A percentile compares a stretch with the other conserved stretches of the same genome.
Conservation (phyloP, 2,797 vertebrate species). For the Sus cebifrons region DNA sequence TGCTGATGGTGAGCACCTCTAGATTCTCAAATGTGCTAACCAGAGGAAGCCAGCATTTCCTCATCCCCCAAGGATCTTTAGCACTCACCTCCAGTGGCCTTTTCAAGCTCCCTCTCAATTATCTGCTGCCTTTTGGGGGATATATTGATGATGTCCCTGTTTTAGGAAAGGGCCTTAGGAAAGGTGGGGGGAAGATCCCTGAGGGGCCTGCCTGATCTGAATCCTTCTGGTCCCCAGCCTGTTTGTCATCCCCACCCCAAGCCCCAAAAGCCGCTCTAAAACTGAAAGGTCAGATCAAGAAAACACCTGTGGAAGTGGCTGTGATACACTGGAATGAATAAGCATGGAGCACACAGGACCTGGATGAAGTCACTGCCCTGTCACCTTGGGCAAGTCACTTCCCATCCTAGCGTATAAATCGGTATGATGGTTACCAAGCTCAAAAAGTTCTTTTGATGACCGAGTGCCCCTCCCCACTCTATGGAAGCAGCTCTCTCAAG, state of each 20-base stretch:
- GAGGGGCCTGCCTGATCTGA: neutral
- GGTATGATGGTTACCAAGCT: neutral
- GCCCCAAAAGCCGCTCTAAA: neutral
- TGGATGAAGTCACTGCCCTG: neutral
- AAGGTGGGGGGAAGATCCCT: neutral
- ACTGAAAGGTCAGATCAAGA: neutral
- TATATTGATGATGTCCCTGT: neutral
- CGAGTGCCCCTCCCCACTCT: neutral
- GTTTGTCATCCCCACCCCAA: neutral
- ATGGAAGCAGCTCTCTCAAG: neutral
- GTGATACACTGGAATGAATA: neutral
- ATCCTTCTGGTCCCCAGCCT: neutral
- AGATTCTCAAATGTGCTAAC: neutral
- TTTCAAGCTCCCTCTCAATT: neutral
- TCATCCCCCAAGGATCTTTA: neutral
- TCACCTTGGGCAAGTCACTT: too few relatives aligned
- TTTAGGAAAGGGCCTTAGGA: neutral
- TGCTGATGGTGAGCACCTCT: neutral
- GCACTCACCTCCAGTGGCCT: neutral
- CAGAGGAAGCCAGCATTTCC: neutral
- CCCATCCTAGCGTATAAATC: neutral
- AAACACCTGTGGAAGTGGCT: neutral
- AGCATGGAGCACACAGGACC: rapidly evolving
- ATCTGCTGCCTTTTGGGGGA: neutral
- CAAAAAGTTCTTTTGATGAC: neutral